Evolutionary conservation across 2,113 vertebrate species (phyloP).

Genomic region (Rhinolophus ferrumequinum): DNA sequence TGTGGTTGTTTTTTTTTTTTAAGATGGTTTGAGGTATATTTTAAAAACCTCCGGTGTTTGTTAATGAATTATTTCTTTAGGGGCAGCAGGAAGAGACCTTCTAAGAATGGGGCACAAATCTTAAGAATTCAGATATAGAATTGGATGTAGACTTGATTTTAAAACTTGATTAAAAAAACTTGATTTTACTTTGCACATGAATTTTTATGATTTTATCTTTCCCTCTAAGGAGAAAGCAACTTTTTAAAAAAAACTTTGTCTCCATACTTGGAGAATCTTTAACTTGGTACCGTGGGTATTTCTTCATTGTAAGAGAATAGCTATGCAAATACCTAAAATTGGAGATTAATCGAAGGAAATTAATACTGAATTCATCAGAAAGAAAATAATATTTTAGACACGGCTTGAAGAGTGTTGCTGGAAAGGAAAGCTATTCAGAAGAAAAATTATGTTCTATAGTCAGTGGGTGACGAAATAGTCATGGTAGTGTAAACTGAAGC

Average conservation of each 20-base stretch:
- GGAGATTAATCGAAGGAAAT: not conserved
- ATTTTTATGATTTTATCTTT: not conserved
- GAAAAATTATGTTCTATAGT: not conserved
- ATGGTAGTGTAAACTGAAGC: too few relatives aligned
- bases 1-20: not conserved
- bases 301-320: not conserved
- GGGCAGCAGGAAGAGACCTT: not conserved
- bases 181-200: not conserved
- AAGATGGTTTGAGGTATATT: slow-evolving; percentile 30
- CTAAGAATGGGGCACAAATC: not conserved
- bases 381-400: not conserved
- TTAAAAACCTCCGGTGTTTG: slow-evolving; percentile 10
- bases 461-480: not conserved
- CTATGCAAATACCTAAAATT: slow-evolving; percentile 5
- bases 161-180: not conserved
- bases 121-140: not conserved
- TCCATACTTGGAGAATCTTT: slow-evolving; percentile 14
- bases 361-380: not conserved
- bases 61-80: not conserved
- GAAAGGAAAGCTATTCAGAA: not conserved
- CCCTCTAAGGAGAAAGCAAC: not conserved
- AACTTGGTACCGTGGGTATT: not conserved
- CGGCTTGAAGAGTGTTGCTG: not conserved
- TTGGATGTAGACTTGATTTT: slow-evolving; percentile 12
- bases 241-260: not conserved